Conservation (phyloP, 2,113 vertebrate species). For the Cyrtonyx montezumae region DNA sequence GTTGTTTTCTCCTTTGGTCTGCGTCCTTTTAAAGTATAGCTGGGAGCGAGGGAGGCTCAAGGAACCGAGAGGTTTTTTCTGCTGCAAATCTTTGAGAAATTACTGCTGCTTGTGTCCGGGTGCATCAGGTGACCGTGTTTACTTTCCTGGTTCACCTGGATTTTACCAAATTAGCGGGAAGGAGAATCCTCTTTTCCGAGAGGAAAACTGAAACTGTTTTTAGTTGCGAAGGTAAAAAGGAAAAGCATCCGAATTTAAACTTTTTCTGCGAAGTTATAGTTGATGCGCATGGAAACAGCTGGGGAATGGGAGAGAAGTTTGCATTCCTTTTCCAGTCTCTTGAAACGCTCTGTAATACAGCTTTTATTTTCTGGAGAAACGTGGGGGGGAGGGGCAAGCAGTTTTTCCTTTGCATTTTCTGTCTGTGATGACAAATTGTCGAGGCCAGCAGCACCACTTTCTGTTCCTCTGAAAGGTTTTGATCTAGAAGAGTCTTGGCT, state of each 20-base stretch:
- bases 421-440: too few relatives aligned
- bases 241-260: background rate
- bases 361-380: background rate
- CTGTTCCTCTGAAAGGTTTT: background rate
- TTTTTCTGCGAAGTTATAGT: background rate
- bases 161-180: background rate
- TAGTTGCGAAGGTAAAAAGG: background rate
- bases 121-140: background rate
- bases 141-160: background rate
- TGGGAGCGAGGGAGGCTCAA: background rate
- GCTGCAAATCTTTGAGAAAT: fast-evolving
- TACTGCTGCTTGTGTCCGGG: too few relatives aligned
- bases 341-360: background rate
- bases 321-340: background rate
- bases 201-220: background rate
- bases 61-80: background rate
- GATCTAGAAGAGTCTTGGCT: background rate
- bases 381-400: background rate
- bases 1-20: too few relatives aligned
- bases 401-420: background rate
- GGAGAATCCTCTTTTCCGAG: background rate
- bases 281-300: background rate
- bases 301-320: background rate
- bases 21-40: fast-evolving
- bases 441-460: background rate